Base-by-base conservation (phyloP, 2,797 vertebrate genomes). In the Uromys caudimaculatus region DNA sequence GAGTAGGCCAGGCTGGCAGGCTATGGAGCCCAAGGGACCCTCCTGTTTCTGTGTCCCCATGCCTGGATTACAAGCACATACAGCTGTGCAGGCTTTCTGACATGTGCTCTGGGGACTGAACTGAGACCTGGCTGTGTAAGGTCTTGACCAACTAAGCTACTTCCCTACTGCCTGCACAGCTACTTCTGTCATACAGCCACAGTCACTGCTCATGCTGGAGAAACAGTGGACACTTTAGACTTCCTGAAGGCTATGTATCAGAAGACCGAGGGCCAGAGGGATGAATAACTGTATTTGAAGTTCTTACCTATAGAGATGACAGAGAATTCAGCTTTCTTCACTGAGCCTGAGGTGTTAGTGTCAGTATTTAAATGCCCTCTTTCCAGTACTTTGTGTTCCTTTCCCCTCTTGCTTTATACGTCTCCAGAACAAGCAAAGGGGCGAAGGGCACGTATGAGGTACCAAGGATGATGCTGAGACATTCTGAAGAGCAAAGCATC, bases 311-410 rank as follows among this genome's bases (percentile, higher is more conserved):
- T 3, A 56, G 54, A 95, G 71, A n/a, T n/a, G n/a, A 93, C 52
- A 38, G 47, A 93, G 79, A 96, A 95, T 29, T 88, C 44, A 88
- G 44, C 38, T 85, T 93, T 92, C 41, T 24, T 85, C 41, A 71
- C 17, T 44, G 21, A 90, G 73, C 38, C 60, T 29, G 41, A n/a
- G 6, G 7, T 64, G 4, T n/a, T 89, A 13, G 54, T 12, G 27
- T n/a, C 50, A 44, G 3, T 4, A 47, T 1, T 62, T 58, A 77
- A 75, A 81, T 19, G 23, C 29, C 91, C 71, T 77, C 38, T 87
- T 81, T 60, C n/a, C 32, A 75, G 6, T 47, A 24, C 21, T 19
- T 6, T n/a, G n/a, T 38, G 19, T 29, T 97, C 58, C 47, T 62
- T 88, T 84, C 13, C 14, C 4, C 4, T n/a, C 35, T n/a, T 78